Base-by-base conservation (phyloP, 2,113 vertebrate genomes). In the Poeciliopsis turrubarensis region DNA sequence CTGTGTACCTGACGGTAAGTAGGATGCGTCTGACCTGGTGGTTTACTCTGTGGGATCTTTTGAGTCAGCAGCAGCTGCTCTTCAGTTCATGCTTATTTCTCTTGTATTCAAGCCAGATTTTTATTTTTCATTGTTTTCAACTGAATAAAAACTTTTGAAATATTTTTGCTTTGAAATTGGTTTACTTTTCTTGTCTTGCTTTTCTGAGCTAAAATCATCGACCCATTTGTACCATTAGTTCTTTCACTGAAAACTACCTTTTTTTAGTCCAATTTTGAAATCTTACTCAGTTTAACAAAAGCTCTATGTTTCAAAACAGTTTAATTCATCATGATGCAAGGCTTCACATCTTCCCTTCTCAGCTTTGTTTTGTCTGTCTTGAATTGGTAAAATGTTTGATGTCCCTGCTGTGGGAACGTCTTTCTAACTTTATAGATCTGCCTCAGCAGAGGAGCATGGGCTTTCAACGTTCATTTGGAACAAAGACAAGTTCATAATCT, bases 1-100 rank as follows among this genome's bases (percentile, higher is more conserved):
- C 98, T 31, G 95, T 99, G 88, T 99, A 99, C 1, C 95, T 97
- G 85, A 99, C 98, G 75, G 98, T 99, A 90, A 96, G 89, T 26
- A 25, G 27, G 65, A 57, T 0, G 1, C 11, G 29, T 12, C n/a
- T 51, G 44, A 29, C 7, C 51, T 8, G 1, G 8, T 22, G 19
- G 51, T 57, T 37, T 57, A n/a, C 51, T 57, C 25, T 57, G 51
- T 9, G 51, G 22, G 25, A 25, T n/a, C 51, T n/a, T 25, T 57
- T 25, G 51, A 57, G 25, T 57, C 22, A 57, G 19, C 51, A 9
- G 25, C 51, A n/a, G 51, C 51, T 57, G 22, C 25, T 8, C 22
- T 9, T 57, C 7, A 57, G 25, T 9, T n/a, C 10, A 57, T 57
- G 7, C 5, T 57, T 57, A 9, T 57, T 57, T 57, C 1, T n/a